These are phyloP conservation scores for Manduca sexta DNA, from an alignment of 1,140 invertebrate species.

Conservation along the genomic window DNA sequence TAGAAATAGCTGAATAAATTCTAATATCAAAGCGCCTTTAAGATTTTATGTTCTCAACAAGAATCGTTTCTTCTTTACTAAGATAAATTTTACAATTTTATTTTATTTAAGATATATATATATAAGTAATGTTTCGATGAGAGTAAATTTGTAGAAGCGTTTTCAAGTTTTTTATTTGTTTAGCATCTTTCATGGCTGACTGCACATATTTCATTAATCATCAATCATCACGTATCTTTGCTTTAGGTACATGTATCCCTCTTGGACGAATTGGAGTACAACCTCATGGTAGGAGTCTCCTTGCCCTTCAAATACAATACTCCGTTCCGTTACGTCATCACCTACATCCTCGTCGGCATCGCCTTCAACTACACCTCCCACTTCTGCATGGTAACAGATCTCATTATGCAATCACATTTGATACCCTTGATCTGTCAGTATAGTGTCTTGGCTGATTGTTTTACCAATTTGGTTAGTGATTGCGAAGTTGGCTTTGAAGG, in stretches of 20 bases:
- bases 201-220: conserved; percentile 11
- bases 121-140: too few relatives aligned
- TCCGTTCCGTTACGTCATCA: conserved; percentile 22
- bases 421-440: conserved; percentile 55
- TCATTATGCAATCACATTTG: conserved; percentile 47
- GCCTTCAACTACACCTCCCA: conserved; percentile 28
- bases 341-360: conserved; percentile 28
- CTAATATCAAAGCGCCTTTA: too few relatives aligned
- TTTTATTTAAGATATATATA: too few relatives aligned
- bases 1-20: too few relatives aligned
- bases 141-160: too few relatives aligned
- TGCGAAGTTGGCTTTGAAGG: conserved; percentile 30
- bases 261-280: conserved; percentile 55
- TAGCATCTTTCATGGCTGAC: conserved; percentile 41
- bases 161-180: conserved; percentile 51
- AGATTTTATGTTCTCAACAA: too few relatives aligned
- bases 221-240: not conserved
- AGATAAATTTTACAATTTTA: too few relatives aligned
- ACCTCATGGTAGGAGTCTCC: conserved; percentile 35
- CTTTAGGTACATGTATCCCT: conserved; percentile 48
- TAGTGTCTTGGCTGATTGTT: conserved; percentile 44
- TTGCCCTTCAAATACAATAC: conserved; percentile 37
- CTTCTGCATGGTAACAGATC: conserved; percentile 48
- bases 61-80: too few relatives aligned
- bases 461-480: conserved; percentile 43